Base-by-base conservation (phyloP, 2,888 invertebrate species). In the Lordiphosa andalusiaca region DNA sequence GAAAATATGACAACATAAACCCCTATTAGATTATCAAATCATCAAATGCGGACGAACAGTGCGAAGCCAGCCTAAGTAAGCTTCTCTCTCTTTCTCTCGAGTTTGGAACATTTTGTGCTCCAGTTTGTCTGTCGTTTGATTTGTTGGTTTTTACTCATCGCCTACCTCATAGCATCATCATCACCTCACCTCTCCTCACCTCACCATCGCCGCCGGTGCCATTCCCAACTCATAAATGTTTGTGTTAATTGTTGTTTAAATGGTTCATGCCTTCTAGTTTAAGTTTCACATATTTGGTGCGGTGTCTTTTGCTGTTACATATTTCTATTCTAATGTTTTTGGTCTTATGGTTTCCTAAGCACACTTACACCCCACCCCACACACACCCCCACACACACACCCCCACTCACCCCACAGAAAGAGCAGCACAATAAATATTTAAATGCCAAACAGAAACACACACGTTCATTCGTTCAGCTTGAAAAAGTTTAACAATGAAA, bases 391-490 rank as follows among this genome's bases (percentile, higher is more conserved):
- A 48, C 47, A 62, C 37, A 42, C 49, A 59, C 47, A 37, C 41
- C 53, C 13, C 23, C 37, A 48, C 47, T 62, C 37, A 42, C n/a
- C n/a, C n/a, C n/a, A n/a, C n/a, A n/a, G n/a, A 39, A 38, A 23
- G 68, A 71, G 76, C 84, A 84, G 84, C 83, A 86, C 85, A 87
- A 80, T 83, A 84, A 85, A 80, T 84, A 81, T 81, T 76, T 52
- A 64, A 66, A 47, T 44, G 66, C 42, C 66, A 71, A 19, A 30
- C 50, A 48, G 60, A 64, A 23, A 56, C 39, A 51, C 39, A 51
- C 41, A 51, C 54, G 44, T 48, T 36, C 40, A 51, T 44, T 52
- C 61, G 67, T 70, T 80, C 42, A 68, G 80, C 65, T 71, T 67
- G 67, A 76, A 63, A 69, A 75, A 75, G 73, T 87, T 84, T 80